Base-by-base conservation (phyloP, 2,113 vertebrate genomes). In the Hydrolagus affinis region DNA sequence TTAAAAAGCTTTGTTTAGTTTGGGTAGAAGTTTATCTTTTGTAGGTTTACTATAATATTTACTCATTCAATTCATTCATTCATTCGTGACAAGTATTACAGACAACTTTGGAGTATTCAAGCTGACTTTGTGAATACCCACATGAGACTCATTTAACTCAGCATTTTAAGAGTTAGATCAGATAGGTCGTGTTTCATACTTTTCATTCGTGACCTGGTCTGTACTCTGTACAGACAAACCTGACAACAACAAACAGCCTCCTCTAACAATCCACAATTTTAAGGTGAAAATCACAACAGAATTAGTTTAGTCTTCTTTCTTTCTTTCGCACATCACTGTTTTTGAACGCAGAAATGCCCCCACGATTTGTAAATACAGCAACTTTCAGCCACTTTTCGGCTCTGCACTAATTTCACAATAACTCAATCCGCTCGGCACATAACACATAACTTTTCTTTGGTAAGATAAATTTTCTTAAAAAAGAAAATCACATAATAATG, bases 361-460 rank as follows among this genome's bases (percentile, higher is more conserved):
- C 44, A 44, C 1, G 32, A 64, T 28, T 30, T 66, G 15, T 28
- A 66, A 3, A 66, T 25, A 32, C 21, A 66, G 28, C 8, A 62
- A 83, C 78, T 83, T 83, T 4, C 60, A 83, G 19, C 17, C 59
- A 68, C 78, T 68, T 83, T 83, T 30, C 66, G 78, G 0, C 60
- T 83, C n/a, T 66, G 25, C 21, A 28, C 78, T 66, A 60, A 66
- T 28, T 83, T 83, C 30, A 64, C 32, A 64, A 17, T 14, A 83
- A 21, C 21, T 83, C 6, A 14, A 66, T 83, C 25, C 1, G 25
- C 32, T 66, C 59, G 66, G 66, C 15, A 83, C 28, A 83, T 83
- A 83, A 83, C 78, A 30, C 11, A 83, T 30, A 83, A 83, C 60
- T 83, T 83, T 83, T 66, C 6, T 44, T 44, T n/a, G n/a, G n/a